Base-by-base conservation (phyloP, 2,797 vertebrate species). In the Ctenosaura bakeri region DNA sequence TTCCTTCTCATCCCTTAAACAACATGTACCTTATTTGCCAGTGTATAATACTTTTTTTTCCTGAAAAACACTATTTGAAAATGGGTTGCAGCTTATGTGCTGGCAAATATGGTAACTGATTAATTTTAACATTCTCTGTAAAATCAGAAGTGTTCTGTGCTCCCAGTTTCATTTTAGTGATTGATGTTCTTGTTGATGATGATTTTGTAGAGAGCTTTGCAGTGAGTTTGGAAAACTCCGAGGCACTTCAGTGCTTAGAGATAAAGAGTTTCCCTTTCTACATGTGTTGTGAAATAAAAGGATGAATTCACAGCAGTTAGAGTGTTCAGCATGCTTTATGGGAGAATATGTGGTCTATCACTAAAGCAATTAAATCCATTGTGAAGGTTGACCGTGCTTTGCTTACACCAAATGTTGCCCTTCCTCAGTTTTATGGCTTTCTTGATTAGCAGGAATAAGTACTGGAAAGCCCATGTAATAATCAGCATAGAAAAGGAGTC, bases 381-480 rank as follows among this genome's bases (percentile, higher is more conserved):
- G 46, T 89, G 71, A 81, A 59, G 22, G 46, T 74, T 56, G 81
- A 59, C 92, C 56, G 59, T 87, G 83, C 2, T 88, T 90, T 87
- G 56, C 46, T 46, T 46, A 10, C 64, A 69, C 66, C 86, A 64
- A 76, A 86, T 0, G 0, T 1, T 56, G 50, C 66, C 74, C 62
- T 8, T 0, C 29, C 71, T 56, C 24, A 80, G 87, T 88, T 77
- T 83, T 22, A 56, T 24, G 71, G 79, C 2, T 46, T 46, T 46
- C 42, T 46, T 46, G 42, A 46, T 46, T 46, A 46, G 42, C 42
- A 46, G 42, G 42, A 46, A 46, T 46, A 46, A 46, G 42, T 46
- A 46, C 42, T 46, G 42, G 42, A 46, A 46, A 46, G 42, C 42
- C 2, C 42, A 46, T 46, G 42, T 46, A 46, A 46, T 46, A 46